Evolutionary conservation across 1,140 invertebrate genomes (phyloP), one percentile per base, ranked within the genome.

Genomic region (Proctacanthus coquilletti): DNA sequence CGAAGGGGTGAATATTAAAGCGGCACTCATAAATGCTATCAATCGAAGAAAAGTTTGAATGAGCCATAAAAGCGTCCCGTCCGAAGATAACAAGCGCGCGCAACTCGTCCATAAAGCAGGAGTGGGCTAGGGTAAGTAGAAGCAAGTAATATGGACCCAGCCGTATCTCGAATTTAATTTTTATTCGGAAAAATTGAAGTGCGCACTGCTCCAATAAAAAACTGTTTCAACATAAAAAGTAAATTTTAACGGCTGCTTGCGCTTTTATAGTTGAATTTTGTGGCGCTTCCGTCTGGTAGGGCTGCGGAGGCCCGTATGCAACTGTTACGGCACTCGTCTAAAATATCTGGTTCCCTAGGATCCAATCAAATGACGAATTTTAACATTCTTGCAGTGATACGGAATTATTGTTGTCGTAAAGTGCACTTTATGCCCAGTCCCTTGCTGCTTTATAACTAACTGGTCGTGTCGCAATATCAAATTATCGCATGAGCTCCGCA

Each of bases 281-380:
- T 27, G 13, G 23, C 23, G 8, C 8, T 27, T 27, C 8, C 23
- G 13, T 9, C 23, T 8, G 23, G 23, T 27, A 27, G 8, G 23
- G 13, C 13, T 27, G 23, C 8, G 23, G 23, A n/a, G n/a, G n/a
- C n/a, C n/a, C n/a, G n/a, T n/a, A n/a, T 13, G 13, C 23, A 27
- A 9, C 13, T 27, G 23, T 8, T 9, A 27, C 13, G 23, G 13
- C 23, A 27, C 13, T 9, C 8, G 8, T 13, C 8, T 13, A 27
- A 27, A 13, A 13, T 9, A 13, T 13, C 13, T 27, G 23, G 8
- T 8, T 8, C 23, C 8, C 13, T 27, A 27, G 23, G 23, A 27
- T 27, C 23, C 23, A 27, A 27, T 27, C 23, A 27, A 27, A 27
- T n/a, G n/a, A n/a, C n/a, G n/a, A n/a, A n/a, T n/a, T n/a, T n/a